Evolutionary conservation across 2,113 vertebrate genomes (phyloP).

Genomic region (Ageneiosus marmoratus): DNA sequence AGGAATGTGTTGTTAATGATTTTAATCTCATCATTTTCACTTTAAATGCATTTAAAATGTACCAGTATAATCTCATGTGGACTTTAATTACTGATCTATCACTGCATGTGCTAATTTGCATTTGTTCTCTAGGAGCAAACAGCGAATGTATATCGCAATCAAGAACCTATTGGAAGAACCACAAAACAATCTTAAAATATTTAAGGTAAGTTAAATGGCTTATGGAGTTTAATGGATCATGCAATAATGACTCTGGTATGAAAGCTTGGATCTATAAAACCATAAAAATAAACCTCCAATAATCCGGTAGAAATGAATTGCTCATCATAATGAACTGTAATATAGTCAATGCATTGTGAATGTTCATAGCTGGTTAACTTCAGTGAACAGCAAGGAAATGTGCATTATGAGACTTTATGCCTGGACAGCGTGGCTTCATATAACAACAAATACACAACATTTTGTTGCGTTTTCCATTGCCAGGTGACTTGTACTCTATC

Average conservation of each 20-base stretch:
- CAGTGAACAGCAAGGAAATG: background rate
- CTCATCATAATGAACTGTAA: background rate
- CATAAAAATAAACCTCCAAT: background rate
- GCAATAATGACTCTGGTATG: too few relatives aligned
- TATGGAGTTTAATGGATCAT: background rate
- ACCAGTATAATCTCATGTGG: background rate
- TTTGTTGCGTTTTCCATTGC: background rate
- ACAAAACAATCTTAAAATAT: constrained; percentile 98
- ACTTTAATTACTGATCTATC: background rate
- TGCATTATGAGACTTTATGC: background rate
- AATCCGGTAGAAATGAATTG: background rate
- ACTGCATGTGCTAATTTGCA: background rate
- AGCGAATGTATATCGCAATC: constrained; percentile 95
- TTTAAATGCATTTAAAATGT: background rate
- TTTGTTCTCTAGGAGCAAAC: constrained; percentile 81
- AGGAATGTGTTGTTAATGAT: background rate
- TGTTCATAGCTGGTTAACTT: background rate
- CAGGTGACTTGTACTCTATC: background rate
- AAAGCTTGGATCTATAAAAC: background rate
- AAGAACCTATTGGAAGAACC: constrained; percentile 93
- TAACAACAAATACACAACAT: background rate
- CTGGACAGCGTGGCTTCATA: background rate
- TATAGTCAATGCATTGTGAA: background rate
- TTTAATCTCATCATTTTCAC: background rate
- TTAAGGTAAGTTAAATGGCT: constrained; percentile 82